Evolutionary conservation across 2,113 vertebrate genomes (phyloP).

Genomic region (Ochotona curzoniae): DNA sequence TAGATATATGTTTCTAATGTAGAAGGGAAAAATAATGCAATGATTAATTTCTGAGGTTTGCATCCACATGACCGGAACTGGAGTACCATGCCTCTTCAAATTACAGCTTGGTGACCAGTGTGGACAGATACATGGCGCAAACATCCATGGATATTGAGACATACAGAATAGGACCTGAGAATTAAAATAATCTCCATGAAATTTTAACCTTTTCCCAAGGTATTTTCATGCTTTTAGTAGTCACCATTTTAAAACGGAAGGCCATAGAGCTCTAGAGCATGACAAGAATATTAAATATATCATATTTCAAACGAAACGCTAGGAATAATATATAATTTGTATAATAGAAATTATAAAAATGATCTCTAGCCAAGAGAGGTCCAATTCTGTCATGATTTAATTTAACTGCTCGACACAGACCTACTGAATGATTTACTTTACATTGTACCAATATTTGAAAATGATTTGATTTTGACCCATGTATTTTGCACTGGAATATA

Average conservation of each 20-base stretch:
- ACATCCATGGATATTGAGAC: neutral
- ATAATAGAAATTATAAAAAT: slow-evolving; percentile 41
- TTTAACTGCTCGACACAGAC: slow-evolving; percentile 7
- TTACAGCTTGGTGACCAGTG: slow-evolving; percentile 30
- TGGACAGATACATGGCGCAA: slow-evolving; percentile 62
- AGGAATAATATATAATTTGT: slow-evolving; percentile 42
- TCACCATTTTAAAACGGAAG: slow-evolving; percentile 61
- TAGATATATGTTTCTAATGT: neutral
- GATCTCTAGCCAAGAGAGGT: neutral
- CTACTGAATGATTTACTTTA: slow-evolving; percentile 56
- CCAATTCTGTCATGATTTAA: slow-evolving; percentile 30
- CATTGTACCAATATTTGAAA: slow-evolving; percentile 27
- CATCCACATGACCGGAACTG: slow-evolving; percentile 27
- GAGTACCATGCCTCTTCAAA: slow-evolving; percentile 46
- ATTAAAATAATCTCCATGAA: slow-evolving; percentile 53
- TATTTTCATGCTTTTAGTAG: slow-evolving; percentile 3
- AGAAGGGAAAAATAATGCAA: neutral
- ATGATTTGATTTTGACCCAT: slow-evolving; percentile 5
- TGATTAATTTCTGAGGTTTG: slow-evolving; percentile 58
- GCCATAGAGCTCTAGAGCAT: neutral
- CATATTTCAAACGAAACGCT: slow-evolving; percentile 41
- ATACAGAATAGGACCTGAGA: neutral
- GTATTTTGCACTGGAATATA: slow-evolving; percentile 40
- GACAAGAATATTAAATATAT: slow-evolving; percentile 54
- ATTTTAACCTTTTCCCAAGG: neutral